These are phyloP conservation scores for Pantelozetes paolii DNA, from an alignment of 2,888 invertebrate genomes.

Conservation along the genomic window DNA sequence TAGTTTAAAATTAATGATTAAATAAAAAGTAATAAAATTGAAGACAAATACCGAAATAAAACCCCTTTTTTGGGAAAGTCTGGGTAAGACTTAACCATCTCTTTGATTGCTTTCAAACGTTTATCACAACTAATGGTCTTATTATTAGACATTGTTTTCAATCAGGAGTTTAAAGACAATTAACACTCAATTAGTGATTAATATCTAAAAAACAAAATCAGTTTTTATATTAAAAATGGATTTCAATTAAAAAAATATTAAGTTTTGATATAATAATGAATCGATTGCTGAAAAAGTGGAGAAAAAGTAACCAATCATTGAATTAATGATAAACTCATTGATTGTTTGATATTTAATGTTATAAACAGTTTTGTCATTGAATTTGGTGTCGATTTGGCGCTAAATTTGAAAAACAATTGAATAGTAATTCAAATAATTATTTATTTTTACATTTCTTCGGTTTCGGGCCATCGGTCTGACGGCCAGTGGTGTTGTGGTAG, in stretches of 20 bases:
- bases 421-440: background rate
- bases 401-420: slow-evolving; percentile 2
- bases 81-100: slow-evolving; percentile 56
- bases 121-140: background rate
- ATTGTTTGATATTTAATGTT: background rate
- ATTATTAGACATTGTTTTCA: slow-evolving; percentile 35
- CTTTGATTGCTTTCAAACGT: slow-evolving; percentile 43
- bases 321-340: background rate
- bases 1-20: background rate
- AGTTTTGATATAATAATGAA: too few relatives aligned
- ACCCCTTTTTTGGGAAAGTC: slow-evolving; percentile 79
- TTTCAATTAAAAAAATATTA: too few relatives aligned
- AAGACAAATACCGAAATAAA: slow-evolving; percentile 44
- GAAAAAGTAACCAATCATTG: slow-evolving; percentile 12
- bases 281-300: background rate
- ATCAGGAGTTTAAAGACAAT: too few relatives aligned
- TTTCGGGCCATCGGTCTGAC: slow-evolving; percentile 5
- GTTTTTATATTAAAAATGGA: too few relatives aligned
- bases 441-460: slow-evolving; percentile 17
- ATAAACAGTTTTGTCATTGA: background rate
- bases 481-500: background rate
- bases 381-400: slow-evolving; percentile 23
- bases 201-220: too few relatives aligned
- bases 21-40: background rate
- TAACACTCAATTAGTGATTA: too few relatives aligned